Evolutionary conservation across 2,113 vertebrate genomes (phyloP).

Genomic region (Chiloscyllium plagiosum): DNA sequence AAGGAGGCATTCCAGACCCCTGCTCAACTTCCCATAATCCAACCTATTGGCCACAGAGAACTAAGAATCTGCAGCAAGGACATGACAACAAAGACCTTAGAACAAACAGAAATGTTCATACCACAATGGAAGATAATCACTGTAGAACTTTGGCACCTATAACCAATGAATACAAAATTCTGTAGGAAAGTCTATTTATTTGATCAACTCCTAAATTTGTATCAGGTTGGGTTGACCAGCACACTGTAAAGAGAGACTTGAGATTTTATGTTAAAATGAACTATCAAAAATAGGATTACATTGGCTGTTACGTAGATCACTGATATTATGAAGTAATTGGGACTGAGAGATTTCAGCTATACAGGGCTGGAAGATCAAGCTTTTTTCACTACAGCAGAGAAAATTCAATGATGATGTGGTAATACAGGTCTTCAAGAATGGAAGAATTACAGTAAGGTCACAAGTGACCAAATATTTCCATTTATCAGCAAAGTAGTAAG

Average conservation of each 20-base stretch:
- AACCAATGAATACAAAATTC: background rate
- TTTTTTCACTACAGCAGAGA: background rate
- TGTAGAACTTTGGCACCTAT: background rate
- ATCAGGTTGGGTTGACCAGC: background rate
- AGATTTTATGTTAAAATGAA: background rate
- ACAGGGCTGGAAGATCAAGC: background rate
- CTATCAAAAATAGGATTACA: background rate
- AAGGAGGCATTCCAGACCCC: background rate
- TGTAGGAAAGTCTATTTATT: background rate
- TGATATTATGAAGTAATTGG: background rate
- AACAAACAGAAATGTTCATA: background rate
- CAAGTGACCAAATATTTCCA: background rate
- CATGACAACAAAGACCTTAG: background rate
- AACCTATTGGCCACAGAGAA: background rate
- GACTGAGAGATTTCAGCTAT: background rate
- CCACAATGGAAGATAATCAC: slow-evolving; percentile 15
- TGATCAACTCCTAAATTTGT: background rate
- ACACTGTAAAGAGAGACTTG: background rate
- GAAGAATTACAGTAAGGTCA: background rate
- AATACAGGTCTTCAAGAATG: background rate
- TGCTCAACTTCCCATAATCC: background rate
- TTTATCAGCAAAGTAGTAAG: background rate
- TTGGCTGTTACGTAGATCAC: background rate
- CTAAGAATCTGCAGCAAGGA: background rate
- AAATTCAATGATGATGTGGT: background rate